Conservation (phyloP, 2,888 invertebrate species). For the Brenthis daphne region DNA sequence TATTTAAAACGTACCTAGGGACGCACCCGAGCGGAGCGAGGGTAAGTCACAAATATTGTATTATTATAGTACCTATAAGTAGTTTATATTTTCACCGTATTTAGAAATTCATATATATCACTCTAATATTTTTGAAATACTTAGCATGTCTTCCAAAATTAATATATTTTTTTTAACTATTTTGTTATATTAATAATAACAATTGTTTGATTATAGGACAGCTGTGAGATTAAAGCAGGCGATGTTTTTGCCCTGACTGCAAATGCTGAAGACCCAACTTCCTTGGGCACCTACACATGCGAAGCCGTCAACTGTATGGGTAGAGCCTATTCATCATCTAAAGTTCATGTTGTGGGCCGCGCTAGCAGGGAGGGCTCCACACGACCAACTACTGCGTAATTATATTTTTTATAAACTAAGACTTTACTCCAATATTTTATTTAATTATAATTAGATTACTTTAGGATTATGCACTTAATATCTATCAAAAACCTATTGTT, state of each 20-base stretch:
- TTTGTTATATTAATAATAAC: not conserved
- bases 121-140: not conserved
- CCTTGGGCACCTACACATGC: conserved; percentile 93
- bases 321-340: conserved; percentile 90
- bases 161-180: not conserved
- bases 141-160: too few species aligned
- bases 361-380: conserved; percentile 87
- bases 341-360: conserved; percentile 90
- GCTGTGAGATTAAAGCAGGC: conserved; percentile 93
- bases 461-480: not conserved
- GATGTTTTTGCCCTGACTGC: conserved; percentile 94
- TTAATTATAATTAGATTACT: not conserved
- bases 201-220: conserved; percentile 84
- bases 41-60: not conserved
- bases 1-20: too few species aligned
- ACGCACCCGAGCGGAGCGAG: too few species aligned
- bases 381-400: conserved; percentile 81
- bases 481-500: conserved; percentile 18
- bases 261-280: conserved; percentile 91
- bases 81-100: not conserved
- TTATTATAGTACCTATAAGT: not conserved
- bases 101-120: not conserved
- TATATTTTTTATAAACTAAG: not conserved
- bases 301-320: conserved; percentile 96
- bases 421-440: not conserved